Percentiles rank a stretch among this genome's conserved stretches.
These are phyloP conservation scores for Cinclus mexicanus DNA, from an alignment of 2,113 vertebrate species.

Conservation along the genomic window DNA sequence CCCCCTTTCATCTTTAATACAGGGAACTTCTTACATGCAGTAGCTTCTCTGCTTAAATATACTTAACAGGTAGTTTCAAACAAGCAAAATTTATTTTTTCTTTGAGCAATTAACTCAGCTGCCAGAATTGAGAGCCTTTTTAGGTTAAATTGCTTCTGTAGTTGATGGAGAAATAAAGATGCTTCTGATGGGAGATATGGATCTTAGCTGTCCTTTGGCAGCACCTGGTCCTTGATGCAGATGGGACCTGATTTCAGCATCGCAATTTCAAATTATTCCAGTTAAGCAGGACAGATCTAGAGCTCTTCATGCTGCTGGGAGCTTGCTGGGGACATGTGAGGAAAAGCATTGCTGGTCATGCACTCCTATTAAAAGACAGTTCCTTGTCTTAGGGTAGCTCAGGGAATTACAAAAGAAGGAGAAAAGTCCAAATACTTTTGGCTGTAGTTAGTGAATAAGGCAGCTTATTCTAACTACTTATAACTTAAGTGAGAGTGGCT, in stretches of 20 bases:
- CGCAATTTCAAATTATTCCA: background rate
- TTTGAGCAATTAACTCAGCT: background rate
- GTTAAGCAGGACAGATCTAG: background rate
- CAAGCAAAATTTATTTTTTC: background rate
- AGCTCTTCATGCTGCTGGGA: background rate
- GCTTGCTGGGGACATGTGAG: background rate
- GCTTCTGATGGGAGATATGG: background rate
- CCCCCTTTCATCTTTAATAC: background rate
- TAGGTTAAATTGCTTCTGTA: background rate
- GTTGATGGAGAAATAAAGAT: background rate
- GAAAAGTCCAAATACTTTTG: background rate
- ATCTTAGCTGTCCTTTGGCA: background rate
- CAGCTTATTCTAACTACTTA: background rate
- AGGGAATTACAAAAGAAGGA: background rate
- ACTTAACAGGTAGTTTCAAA: background rate
- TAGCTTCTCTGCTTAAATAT: background rate
- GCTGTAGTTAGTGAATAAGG: background rate
- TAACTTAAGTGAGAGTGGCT: background rate
- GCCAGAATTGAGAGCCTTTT: background rate
- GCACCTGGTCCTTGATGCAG: background rate
- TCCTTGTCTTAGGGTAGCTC: background rate
- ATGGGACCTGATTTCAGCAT: background rate
- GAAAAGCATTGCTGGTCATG: background rate
- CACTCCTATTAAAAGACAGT: background rate
- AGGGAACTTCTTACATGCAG: background rate